Base-by-base conservation (phyloP, 1,140 invertebrate species). In the Bactericera cockerelli region DNA sequence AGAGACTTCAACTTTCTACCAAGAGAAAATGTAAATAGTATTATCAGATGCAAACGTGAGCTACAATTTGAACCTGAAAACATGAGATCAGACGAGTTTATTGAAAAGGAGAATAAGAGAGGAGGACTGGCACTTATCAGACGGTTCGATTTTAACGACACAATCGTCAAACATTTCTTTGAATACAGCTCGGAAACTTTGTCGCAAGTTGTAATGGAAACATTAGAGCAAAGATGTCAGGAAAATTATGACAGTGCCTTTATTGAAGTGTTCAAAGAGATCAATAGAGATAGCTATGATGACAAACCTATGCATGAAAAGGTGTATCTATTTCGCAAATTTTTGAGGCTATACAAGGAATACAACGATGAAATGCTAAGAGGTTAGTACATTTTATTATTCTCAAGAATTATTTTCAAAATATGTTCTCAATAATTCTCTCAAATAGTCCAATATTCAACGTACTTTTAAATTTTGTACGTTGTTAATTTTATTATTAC, bases 181-280 rank as follows among this genome's bases (percentile, higher is more conserved):
- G 42, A 49, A 19, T 49, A 49, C 19, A 16, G 19, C 22, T 3
- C n/a, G 22, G 42, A 49, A 8, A 49, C 42, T 19, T 22, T 49
- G 22, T 49, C 42, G n/a, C n/a, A 49, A 4, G 19, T 49, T 8
- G 42, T 22, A n/a, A 16, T 19, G 22, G 42, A 49, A 22, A 49
- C 19, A 6, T n/a, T 49, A 3, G 42, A 49, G 19, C 4, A 49
- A 16, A 49, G 22, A n/a, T 6, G n/a, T 8, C 4, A n/a, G n/a
- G 42, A 49, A 49, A 49, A 49, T 49, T 49, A 49, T 49, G 42
- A 49, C 22, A 49, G n/a, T 49, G 42, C 42, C 8, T 49, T 49
- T n/a, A 22, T 49, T n/a, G 42, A 49, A 19, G 22, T 49, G 19
- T 49, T 49, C n/a, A 49, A 49, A 49, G 22, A 6, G 22, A 49